Evolutionary conservation across 2,797 vertebrate genomes (phyloP).

Genomic region (Tapirus indicus): DNA sequence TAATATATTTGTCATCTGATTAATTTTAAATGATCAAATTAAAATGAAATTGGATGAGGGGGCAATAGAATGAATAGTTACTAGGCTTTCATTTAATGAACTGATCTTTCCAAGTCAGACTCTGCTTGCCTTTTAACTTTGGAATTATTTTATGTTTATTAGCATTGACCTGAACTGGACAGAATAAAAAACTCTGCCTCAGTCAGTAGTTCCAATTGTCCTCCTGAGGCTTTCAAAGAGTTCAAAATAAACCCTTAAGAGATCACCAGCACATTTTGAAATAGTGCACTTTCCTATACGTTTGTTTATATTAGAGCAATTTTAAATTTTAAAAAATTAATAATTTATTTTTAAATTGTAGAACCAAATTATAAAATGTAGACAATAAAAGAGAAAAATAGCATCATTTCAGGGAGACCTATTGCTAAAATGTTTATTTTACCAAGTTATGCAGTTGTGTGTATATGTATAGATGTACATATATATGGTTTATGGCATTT

Average conservation of each 20-base stretch:
- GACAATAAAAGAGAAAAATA: background rate
- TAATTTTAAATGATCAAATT: constrained; percentile 17
- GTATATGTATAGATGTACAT: background rate
- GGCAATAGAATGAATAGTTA: background rate
- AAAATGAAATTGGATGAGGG: background rate
- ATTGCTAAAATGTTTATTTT: background rate
- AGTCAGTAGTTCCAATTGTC: background rate
- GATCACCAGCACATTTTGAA: background rate
- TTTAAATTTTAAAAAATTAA: background rate
- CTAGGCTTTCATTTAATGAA: background rate
- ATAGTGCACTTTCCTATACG: background rate
- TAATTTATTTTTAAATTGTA: background rate
- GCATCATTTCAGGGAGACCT: background rate
- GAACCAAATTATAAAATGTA: background rate
- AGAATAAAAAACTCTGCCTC: background rate
- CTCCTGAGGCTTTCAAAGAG: background rate
- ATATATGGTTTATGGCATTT: background rate
- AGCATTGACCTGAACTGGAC: background rate
- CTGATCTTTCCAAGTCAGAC: background rate
- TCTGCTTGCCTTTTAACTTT: background rate
- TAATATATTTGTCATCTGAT: background rate
- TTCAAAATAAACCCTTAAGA: background rate
- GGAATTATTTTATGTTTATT: background rate
- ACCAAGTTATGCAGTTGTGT: background rate
- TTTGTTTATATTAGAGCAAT: background rate